phyloP scores from a whole-genome alignment of 2,113 vertebrate species.

The Bujurquina vittata region DNA sequence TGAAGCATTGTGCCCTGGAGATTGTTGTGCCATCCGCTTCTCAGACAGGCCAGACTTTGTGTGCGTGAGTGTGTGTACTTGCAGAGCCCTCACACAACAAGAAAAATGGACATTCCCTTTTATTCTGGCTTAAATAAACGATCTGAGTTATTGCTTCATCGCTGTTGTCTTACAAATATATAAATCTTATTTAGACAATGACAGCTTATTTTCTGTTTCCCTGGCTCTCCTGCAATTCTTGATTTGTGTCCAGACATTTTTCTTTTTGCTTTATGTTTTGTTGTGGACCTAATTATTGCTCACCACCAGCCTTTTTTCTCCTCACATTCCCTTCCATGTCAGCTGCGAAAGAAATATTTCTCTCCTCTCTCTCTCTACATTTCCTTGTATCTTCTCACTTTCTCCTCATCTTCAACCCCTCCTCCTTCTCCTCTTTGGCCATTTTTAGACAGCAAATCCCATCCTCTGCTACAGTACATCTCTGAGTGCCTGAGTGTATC shows the following conservation, averaged over 20 bases:
- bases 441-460: slow-evolving; percentile 75
- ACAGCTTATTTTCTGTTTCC: slow-evolving; percentile 57
- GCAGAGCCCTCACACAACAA: slow-evolving; percentile 19
- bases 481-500: slow-evolving; percentile 30
- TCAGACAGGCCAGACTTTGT: slow-evolving; percentile 34
- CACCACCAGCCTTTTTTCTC: slow-evolving; percentile 9
- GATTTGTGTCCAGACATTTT: slow-evolving; percentile 12
- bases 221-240: not conserved
- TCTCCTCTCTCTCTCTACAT: slow-evolving; percentile 1
- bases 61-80: not conserved
- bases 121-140: slow-evolving; percentile 45
- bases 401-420: slow-evolving; percentile 26
- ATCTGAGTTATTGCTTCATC: slow-evolving; percentile 47
- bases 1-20: slow-evolving; percentile 72
- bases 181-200: slow-evolving; percentile 66
- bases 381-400: slow-evolving; percentile 58
- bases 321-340: slow-evolving; percentile 26
- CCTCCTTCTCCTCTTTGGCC: slow-evolving; percentile 49
- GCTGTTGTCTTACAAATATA: slow-evolving; percentile 39
- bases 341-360: slow-evolving; percentile 19
- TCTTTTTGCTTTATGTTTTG: not conserved
- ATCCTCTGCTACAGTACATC: slow-evolving; percentile 41
- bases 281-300: not conserved
- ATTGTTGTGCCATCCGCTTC: slow-evolving; percentile 68
- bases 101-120: slow-evolving; percentile 45